phyloP scores from a whole-genome alignment of 1,140 invertebrate species.

The Drosophila burlai region DNA sequence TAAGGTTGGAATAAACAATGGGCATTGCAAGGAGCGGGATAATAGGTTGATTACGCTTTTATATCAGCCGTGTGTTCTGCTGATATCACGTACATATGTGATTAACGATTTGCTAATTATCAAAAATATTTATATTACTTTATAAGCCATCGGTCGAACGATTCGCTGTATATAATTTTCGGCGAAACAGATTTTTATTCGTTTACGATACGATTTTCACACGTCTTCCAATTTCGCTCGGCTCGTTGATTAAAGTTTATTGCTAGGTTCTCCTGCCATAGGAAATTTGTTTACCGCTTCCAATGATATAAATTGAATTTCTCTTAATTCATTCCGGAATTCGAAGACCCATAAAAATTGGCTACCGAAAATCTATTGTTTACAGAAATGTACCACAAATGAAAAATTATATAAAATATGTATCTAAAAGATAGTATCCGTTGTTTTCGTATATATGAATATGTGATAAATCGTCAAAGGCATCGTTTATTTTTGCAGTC shows the following conservation, averaged over 20 bases:
- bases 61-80: constrained; percentile 15
- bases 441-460: constrained; percentile 1
- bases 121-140: constrained; percentile 43
- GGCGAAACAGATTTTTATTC: constrained; percentile 35
- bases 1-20: constrained; percentile 18
- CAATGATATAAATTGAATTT: constrained; percentile 37
- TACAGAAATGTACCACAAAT: constrained; percentile 12
- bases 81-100: constrained; percentile 25
- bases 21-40: not conserved
- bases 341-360: constrained; percentile 22
- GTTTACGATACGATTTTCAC: constrained; percentile 39
- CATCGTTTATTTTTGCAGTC: constrained; percentile 50
- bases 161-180: constrained; percentile 23
- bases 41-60: constrained; percentile 25
- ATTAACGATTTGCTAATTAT: constrained; percentile 42
- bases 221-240: constrained; percentile 29
- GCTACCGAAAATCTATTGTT: constrained; percentile 18
- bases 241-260: constrained; percentile 37
- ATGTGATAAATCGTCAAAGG: constrained; percentile 11
- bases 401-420: constrained; percentile 24
- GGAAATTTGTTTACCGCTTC: constrained; percentile 45
- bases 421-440: not conserved
- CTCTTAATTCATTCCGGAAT: constrained; percentile 15
- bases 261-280: constrained; percentile 11
- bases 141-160: constrained; percentile 6